Evolutionary conservation across 2,888 invertebrate species (phyloP).

Genomic region (Sesia bembeciformis): DNA sequence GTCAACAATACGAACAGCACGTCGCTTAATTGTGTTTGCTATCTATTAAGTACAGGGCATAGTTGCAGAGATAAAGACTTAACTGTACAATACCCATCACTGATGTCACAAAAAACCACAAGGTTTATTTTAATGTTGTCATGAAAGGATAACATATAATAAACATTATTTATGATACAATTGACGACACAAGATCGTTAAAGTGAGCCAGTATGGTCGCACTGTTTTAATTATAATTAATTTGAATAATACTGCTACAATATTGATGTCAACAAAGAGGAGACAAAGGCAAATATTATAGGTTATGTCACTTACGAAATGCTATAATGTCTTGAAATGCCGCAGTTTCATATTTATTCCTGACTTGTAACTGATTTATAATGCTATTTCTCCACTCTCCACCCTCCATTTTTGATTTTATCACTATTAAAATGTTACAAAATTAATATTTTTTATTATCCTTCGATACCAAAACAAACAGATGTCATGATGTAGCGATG

Average conservation of each 20-base stretch:
- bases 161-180: too few relatives aligned
- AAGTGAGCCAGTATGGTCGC: too few relatives aligned
- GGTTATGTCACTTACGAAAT: conserved; percentile 82
- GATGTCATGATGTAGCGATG: conserved; percentile 34
- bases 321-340: conserved; percentile 86
- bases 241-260: too few relatives aligned
- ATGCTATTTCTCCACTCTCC: conserved; percentile 81
- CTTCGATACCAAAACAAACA: conserved; percentile 52
- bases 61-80: too few relatives aligned
- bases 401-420: conserved; percentile 50
- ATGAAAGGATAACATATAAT: background rate
- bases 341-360: conserved; percentile 83
- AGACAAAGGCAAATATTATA: conserved; percentile 20
- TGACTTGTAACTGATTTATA: conserved; percentile 79
- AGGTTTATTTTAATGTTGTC: too few relatives aligned
- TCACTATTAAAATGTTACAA: conserved; percentile 25
- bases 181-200: too few relatives aligned
- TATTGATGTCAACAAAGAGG: background rate
- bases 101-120: too few relatives aligned
- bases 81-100: too few relatives aligned
- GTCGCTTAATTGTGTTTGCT: too few relatives aligned
- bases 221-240: too few relatives aligned
- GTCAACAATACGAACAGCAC: too few relatives aligned
- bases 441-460: conserved; percentile 12
- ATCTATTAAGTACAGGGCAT: too few relatives aligned